These are phyloP conservation scores for Bombus superbus DNA, from an alignment of 1,140 invertebrate species.

Conservation along the genomic window DNA sequence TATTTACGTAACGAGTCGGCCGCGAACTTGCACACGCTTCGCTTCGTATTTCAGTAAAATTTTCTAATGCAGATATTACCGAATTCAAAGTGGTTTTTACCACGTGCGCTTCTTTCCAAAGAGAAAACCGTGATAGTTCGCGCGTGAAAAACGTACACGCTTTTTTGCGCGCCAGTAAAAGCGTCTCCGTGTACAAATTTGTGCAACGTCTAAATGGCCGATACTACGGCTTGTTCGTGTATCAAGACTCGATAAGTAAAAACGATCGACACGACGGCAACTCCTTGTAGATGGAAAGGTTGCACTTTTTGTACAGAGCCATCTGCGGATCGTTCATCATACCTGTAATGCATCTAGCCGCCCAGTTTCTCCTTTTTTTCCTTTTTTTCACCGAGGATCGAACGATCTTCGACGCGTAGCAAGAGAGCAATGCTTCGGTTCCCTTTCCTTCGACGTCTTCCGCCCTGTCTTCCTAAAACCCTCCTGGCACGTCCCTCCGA, in stretches of 20 bases:
- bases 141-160: neutral
- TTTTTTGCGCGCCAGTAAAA: neutral
- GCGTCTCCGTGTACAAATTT: constrained; percentile 6
- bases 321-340: constrained; percentile 77
- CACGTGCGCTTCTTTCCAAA: neutral
- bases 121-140: neutral
- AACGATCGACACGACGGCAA: constrained; percentile 56
- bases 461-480: constrained; percentile 50
- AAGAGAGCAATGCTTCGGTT: constrained; percentile 25
- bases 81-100: neutral
- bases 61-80: neutral
- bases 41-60: neutral
- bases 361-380: constrained; percentile 53
- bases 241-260: constrained; percentile 52
- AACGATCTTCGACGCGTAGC: constrained; percentile 65
- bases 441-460: constrained; percentile 35
- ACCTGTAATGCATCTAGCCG: constrained; percentile 70
- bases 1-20: constrained; percentile 2
- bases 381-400: constrained; percentile 47
- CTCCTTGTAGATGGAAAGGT: constrained; percentile 33
- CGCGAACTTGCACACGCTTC: neutral
- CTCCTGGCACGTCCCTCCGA: constrained; percentile 54
- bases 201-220: too few species aligned
- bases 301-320: constrained; percentile 56
- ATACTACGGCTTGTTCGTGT: constrained; percentile 5